A percentile compares a stretch with the other conserved stretches of the same genome.
phyloP scores from a whole-genome alignment of 2,113 vertebrate species.

The Odontophorus gujanensis region DNA sequence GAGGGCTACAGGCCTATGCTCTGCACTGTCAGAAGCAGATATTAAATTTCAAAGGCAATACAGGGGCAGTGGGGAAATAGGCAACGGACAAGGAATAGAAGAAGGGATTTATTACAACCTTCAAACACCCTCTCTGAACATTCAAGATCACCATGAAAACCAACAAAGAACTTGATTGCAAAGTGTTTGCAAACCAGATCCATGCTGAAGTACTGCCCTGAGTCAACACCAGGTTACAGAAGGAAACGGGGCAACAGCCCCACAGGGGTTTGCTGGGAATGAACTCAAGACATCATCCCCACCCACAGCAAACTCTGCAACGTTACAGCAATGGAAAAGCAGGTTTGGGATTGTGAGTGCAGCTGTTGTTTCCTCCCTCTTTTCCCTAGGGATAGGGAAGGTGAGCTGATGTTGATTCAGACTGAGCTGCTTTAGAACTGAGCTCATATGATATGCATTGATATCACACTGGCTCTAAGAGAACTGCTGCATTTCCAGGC shows the following conservation, averaged over 20 bases:
- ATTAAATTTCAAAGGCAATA: not conserved
- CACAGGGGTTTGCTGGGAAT: not conserved
- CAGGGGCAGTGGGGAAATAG: not conserved
- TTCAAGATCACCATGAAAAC: rapidly evolving
- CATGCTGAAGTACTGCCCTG: not conserved
- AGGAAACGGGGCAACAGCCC: not conserved
- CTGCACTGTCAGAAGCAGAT: not conserved
- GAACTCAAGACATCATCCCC: not conserved
- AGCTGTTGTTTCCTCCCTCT: not conserved
- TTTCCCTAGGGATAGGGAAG: not conserved
- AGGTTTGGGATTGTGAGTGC: not conserved
- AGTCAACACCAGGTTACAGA: not conserved
- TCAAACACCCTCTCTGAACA: not conserved
- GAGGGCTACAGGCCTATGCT: not conserved
- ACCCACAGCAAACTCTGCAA: no score
- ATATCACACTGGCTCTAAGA: not conserved
- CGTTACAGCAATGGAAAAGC: not conserved
- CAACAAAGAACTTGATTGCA: not conserved
- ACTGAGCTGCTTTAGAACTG: not conserved
- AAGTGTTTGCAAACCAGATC: not conserved
- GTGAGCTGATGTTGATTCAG: not conserved
- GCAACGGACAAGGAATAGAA: not conserved
- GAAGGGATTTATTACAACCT: not conserved
- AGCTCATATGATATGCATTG: not conserved
- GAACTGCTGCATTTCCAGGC: not conserved